Evolutionary conservation across 2,113 vertebrate genomes (phyloP).

Genomic region (Fregata magnificens): DNA sequence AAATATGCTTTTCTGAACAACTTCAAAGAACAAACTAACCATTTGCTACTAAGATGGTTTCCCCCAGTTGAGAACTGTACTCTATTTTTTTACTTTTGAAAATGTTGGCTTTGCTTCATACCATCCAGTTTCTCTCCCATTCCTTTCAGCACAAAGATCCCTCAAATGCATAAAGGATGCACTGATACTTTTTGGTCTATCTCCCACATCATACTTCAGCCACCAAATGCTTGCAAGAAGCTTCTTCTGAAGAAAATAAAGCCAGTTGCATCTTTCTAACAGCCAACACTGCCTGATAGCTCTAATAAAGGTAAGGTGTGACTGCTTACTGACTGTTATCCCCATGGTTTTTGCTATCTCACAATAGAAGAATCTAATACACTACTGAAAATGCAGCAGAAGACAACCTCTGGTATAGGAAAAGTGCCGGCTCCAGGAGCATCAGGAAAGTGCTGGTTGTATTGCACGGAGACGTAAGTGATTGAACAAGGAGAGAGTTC

Average conservation of each 20-base stretch:
- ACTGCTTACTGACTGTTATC: background rate
- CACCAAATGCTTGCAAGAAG: background rate
- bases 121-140: background rate
- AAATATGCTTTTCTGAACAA: background rate
- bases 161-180: background rate
- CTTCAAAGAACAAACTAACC: background rate
- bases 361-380: background rate
- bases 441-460: background rate
- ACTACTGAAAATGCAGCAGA: background rate
- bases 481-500: background rate
- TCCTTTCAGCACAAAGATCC: background rate
- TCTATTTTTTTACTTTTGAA: background rate
- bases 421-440: background rate
- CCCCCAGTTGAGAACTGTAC: background rate
- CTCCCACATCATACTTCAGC: background rate
- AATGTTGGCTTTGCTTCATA: background rate
- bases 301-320: background rate
- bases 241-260: background rate
- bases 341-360: background rate
- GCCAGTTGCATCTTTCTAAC: background rate
- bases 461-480: background rate
- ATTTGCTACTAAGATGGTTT: background rate
- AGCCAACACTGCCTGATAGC: background rate
- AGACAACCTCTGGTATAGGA: background rate
- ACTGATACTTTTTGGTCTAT: background rate